Evolutionary conservation across 2,888 invertebrate species (phyloP).

Genomic region (Rotaria socialis): DNA sequence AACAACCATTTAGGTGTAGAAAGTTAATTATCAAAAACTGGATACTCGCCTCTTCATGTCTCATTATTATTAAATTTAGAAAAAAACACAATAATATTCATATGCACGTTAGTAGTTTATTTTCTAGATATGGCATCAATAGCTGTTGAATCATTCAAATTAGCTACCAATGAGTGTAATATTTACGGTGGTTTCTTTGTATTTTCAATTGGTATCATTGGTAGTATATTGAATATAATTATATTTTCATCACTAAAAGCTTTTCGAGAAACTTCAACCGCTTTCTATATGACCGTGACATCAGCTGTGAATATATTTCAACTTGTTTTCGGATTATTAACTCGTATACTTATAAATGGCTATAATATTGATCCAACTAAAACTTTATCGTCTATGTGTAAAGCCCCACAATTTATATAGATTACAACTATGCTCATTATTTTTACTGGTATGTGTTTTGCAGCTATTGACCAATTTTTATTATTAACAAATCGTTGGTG

Average conservation of each 20-base stretch:
- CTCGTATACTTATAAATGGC: background rate
- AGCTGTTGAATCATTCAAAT: background rate
- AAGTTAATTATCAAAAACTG: no score
- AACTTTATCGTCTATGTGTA: background rate
- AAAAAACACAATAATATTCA: no score
- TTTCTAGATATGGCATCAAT: background rate
- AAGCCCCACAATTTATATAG: background rate
- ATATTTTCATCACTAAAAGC: background rate
- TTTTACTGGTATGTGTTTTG: background rate
- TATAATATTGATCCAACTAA: background rate
- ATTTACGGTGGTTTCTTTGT: no score
- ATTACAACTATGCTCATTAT: background rate
- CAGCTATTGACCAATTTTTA: background rate
- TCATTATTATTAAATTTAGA: no score
- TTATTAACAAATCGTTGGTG: background rate
- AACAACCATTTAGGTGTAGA: no score
- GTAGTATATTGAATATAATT: background rate
- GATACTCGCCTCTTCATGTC: no score
- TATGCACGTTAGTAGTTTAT: no score
- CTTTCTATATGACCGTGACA: background rate
- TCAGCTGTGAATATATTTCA: background rate
- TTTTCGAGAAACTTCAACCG: background rate
- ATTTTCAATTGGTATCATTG: background rate
- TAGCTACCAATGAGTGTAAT: background rate
- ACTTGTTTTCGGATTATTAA: background rate